phyloP scores from a whole-genome alignment of 2,113 vertebrate genomes.

The Athene noctua region DNA sequence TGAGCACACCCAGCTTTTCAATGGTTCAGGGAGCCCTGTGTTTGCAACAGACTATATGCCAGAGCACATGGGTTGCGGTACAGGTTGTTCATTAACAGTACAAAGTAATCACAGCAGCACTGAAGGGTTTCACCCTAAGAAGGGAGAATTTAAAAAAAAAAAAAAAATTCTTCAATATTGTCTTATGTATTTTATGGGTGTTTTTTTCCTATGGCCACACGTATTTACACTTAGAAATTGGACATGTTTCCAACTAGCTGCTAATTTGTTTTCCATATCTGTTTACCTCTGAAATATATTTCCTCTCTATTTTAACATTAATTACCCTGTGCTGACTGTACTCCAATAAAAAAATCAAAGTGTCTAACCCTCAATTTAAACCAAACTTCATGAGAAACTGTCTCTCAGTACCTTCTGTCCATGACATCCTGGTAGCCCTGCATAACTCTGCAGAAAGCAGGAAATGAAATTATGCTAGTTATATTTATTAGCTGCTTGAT shows the following conservation, averaged over 20 bases:
- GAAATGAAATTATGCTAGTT: conserved; percentile 20
- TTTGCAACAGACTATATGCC: neutral
- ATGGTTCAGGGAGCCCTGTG: neutral
- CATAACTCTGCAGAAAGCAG: conserved; percentile 72
- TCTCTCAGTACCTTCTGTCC: conserved; percentile 69
- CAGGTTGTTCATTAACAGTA: neutral
- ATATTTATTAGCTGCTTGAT: neutral
- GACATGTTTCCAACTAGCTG: neutral
- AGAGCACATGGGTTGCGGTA: neutral
- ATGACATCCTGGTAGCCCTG: conserved; percentile 67
- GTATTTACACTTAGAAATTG: neutral
- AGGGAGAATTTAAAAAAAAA: neutral
- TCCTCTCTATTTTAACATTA: neutral
- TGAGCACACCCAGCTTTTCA: neutral
- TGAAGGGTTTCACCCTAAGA: neutral
- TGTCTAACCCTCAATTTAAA: neutral
- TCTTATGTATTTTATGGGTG: neutral
- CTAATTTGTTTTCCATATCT: neutral
- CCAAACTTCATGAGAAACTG: neutral
- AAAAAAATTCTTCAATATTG: neutral
- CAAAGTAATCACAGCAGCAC: neutral
- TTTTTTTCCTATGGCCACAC: neutral
- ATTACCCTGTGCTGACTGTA: neutral
- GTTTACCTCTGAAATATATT: neutral
- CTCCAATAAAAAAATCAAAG: neutral